Evolutionary conservation across 2,888 invertebrate genomes (phyloP).

Genomic region (Cantharis flavilabris): DNA sequence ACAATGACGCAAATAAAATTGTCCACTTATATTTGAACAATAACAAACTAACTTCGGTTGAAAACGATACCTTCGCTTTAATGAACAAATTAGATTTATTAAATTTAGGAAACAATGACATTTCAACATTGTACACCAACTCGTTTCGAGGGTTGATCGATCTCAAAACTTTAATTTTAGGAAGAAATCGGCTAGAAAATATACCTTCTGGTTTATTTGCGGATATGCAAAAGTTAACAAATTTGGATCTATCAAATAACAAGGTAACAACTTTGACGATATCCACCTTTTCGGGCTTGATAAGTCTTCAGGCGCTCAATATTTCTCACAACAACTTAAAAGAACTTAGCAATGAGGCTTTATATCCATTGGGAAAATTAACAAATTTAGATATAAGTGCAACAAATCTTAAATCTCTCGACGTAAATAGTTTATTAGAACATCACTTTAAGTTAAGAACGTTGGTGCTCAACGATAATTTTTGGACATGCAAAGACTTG

Average conservation of each 20-base stretch:
- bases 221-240: background rate
- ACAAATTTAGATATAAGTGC: slow-evolving; percentile 10
- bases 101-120: slow-evolving; percentile 2
- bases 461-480: slow-evolving; percentile 16
- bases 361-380: slow-evolving; percentile 13
- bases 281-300: slow-evolving; percentile 10
- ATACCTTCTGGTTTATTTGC: slow-evolving; percentile 10
- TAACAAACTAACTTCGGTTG: slow-evolving; percentile 2
- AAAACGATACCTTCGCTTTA: slow-evolving; percentile 1
- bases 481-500: slow-evolving; percentile 17
- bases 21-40: background rate
- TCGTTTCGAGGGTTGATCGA: slow-evolving; percentile 9
- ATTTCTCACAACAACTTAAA: slow-evolving; percentile 14
- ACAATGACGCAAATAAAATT: background rate
- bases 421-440: slow-evolving; percentile 5
- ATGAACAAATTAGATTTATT: background rate
- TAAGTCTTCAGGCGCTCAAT: slow-evolving; percentile 2
- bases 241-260: slow-evolving; percentile 8
- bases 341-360: background rate
- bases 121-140: slow-evolving; percentile 3
- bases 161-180: background rate
- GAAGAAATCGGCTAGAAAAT: background rate
- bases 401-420: slow-evolving; percentile 4
- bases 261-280: background rate
- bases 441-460: slow-evolving; percentile 9